phyloP scores from a whole-genome alignment of 1,140 invertebrate species.

The Leptopilina boulardi region DNA sequence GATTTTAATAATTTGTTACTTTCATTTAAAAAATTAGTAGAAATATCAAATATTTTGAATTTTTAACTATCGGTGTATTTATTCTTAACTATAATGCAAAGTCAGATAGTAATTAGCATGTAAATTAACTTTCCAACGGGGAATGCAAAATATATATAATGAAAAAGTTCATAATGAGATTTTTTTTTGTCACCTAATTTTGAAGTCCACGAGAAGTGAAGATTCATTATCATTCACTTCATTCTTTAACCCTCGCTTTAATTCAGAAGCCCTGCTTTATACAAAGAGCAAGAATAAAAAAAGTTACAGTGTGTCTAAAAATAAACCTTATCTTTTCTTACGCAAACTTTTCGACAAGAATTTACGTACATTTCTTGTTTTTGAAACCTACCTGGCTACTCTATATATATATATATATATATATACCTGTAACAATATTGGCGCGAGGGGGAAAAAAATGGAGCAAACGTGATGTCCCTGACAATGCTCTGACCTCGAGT shows the following conservation, averaged over 20 bases:
- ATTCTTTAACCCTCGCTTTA: neutral
- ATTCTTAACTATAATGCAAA: too few relatives aligned
- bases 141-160: too few relatives aligned
- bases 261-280: neutral
- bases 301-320: neutral
- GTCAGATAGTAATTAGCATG: too few relatives aligned
- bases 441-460: conserved; percentile 51
- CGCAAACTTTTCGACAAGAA: conserved; percentile 15
- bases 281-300: neutral
- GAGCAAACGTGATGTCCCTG: conserved; percentile 50
- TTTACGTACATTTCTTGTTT: conserved; percentile 26
- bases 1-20: too few relatives aligned
- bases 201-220: neutral
- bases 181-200: neutral
- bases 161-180: neutral
- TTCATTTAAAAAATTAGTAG: too few relatives aligned
- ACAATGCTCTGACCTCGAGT: conserved; percentile 55
- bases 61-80: too few relatives aligned
- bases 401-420: too few relatives aligned
- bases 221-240: neutral
- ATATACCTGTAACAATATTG: conserved; percentile 50
- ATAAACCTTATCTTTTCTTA: neutral
- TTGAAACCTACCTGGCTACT: conserved; percentile 41
- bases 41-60: too few relatives aligned
- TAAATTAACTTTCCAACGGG: too few relatives aligned